Base-by-base conservation (phyloP, 2,113 vertebrate species). In the Oreotrochilus melanogaster region DNA sequence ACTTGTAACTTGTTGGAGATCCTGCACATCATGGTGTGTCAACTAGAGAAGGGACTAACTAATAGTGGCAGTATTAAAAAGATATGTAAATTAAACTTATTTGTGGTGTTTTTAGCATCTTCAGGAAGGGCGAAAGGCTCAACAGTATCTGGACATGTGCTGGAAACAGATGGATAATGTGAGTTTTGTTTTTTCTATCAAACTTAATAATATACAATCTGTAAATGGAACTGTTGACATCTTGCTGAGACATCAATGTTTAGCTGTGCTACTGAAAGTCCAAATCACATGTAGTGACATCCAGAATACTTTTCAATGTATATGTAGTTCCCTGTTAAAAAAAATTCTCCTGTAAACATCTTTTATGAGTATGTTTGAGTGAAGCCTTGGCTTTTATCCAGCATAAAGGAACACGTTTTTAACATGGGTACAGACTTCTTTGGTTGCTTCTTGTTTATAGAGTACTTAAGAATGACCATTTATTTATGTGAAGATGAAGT, bases 101-200 rank as follows among this genome's bases (percentile, higher is more conserved):
- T 73, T 97, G 24, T 89, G 73, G 28, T 95, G 80, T 12, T 96
- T 95, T 86, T 95, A 99, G 99, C 99, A 99, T 98, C 99, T 99
- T 94, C 99, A 99, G 91, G 99, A 99, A 97, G 99, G 99, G 54
- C 98, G 99, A 92, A 99, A 99, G 97, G 98, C 99, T 76, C 99
- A 99, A 91, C 99, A 99, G 76, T 98, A 98, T 98, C 98, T 99
- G 97, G 99, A 99, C 88, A 99, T 99, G 91, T 99, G 99, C 97
- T 99, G 99, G 99, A 99, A 99, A 96, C 99, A 99, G 98, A 99
- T 99, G 99, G 99, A 99, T 97, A 99, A 99, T 92, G 99, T 99
- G 97, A 99, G 99, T 99, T 96, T 28, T 50, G 28, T 56, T 90
- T 35, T 47, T 35, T 14, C 30, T 70, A 3, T 88, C 83, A 73